These are phyloP conservation scores for Pseudorhiza aurosa DNA, from an alignment of 30 jellyfish, hydroid and myxozoan genomes.

Conservation along the genomic window DNA sequence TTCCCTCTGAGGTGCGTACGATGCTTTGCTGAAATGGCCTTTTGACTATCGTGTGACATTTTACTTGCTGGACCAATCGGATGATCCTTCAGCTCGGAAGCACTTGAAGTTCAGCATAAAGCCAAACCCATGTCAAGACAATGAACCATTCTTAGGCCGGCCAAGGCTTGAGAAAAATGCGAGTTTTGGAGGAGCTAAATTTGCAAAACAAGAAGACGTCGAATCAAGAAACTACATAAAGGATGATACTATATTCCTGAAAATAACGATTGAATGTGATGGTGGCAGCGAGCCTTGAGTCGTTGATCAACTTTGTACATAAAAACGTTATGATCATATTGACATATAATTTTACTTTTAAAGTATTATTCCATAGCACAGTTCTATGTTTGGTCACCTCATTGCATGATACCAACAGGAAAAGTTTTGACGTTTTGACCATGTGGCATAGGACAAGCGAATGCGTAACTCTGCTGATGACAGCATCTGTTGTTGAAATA, in stretches of 20 bases:
- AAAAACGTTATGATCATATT: no score
- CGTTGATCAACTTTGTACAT: no score
- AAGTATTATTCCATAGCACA: no score
- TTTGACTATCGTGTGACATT: slow-evolving; percentile 92
- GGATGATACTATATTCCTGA: slow-evolving; percentile 85
- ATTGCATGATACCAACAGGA: no score
- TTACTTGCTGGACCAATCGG: slow-evolving; percentile 89
- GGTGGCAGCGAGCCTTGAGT: slow-evolving; percentile 90
- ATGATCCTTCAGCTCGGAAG: slow-evolving; percentile 66
- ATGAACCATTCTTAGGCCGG: slow-evolving; percentile 94
- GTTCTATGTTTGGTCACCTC: no score
- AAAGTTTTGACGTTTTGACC: no score
- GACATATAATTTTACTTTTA: no score
- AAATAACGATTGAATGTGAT: slow-evolving; percentile 92
- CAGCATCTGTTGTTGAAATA: no score
- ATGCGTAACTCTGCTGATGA: no score
- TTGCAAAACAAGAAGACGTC: slow-evolving; percentile 93
- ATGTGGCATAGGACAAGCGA: no score
- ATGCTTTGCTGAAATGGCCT: slow-evolving; percentile 95
- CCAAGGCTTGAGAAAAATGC: slow-evolving; percentile 98
- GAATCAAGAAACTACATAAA: slow-evolving; percentile 79
- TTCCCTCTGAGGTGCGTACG: slow-evolving; percentile 84
- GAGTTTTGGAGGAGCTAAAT: slow-evolving; percentile 97
- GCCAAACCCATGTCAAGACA: slow-evolving; percentile 96
- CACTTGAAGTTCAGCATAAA: slow-evolving; percentile 93